These are phyloP conservation scores for Pammene aurita DNA, from an alignment of 2,888 invertebrate species.

Conservation along the genomic window DNA sequence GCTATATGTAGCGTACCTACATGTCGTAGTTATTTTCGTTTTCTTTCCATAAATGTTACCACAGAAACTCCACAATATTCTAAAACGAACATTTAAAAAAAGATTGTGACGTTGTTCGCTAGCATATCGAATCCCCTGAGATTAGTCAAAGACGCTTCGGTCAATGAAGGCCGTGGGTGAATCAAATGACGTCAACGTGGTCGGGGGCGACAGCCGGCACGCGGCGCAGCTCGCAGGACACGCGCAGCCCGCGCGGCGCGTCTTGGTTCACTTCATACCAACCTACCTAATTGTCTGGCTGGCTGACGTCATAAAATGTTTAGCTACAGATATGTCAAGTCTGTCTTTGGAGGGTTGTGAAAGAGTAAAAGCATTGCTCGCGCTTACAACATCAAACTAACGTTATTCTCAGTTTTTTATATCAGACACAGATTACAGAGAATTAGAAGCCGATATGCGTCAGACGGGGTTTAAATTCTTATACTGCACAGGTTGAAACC, in stretches of 20 bases:
- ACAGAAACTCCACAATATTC: too few relatives aligned
- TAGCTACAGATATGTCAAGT: background rate
- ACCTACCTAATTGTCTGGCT: conserved; percentile 17
- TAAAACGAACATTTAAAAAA: background rate
- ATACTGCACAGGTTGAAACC: too few relatives aligned
- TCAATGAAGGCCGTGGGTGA: conserved; percentile 3
- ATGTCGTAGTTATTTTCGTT: too few relatives aligned
- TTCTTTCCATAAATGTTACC: too few relatives aligned
- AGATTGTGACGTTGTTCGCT: background rate
- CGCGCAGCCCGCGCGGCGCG: conserved; percentile 54
- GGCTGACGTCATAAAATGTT: conserved; percentile 12
- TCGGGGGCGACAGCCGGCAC: conserved; percentile 21
- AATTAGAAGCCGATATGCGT: too few relatives aligned
- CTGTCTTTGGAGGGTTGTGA: background rate
- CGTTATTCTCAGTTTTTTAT: background rate
- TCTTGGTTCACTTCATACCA: background rate
- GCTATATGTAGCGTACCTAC: too few relatives aligned
- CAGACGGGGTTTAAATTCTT: too few relatives aligned
- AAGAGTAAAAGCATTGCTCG: background rate
- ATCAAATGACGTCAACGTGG: conserved; percentile 30
- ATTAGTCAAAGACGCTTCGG: background rate
- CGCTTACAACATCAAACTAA: background rate
- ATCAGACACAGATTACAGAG: too few relatives aligned
- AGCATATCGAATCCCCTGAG: background rate
- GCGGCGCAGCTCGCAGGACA: conserved; percentile 11